phyloP scores from a whole-genome alignment of 2,888 invertebrate genomes.

The Amphipoea lucens region DNA sequence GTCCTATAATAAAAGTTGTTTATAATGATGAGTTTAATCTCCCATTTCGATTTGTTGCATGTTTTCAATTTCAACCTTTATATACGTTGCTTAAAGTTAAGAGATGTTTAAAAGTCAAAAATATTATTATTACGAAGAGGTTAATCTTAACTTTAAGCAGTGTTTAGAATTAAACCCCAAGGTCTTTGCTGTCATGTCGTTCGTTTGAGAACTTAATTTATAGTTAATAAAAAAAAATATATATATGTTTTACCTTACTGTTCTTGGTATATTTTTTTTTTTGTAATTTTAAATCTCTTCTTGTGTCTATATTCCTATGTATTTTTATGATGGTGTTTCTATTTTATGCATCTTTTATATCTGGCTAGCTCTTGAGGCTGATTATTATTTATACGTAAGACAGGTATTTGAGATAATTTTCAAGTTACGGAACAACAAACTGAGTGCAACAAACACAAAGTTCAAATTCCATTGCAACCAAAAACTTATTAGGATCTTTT shows the following conservation, averaged over 20 bases:
- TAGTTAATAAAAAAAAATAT: too few relatives aligned
- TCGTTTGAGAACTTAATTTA: neutral
- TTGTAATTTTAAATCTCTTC: neutral
- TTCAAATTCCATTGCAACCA: neutral
- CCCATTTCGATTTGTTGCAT: too few relatives aligned
- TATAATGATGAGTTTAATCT: too few relatives aligned
- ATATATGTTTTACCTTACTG: neutral
- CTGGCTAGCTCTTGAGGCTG: too few relatives aligned
- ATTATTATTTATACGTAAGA: neutral
- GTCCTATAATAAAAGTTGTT: too few relatives aligned
- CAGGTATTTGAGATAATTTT: neutral
- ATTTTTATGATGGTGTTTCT: neutral
- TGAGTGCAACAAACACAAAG: neutral
- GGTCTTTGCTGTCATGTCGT: too few relatives aligned
- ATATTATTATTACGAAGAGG: neutral
- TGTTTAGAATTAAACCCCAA: neutral
- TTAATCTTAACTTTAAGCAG: neutral
- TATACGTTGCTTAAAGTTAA: neutral
- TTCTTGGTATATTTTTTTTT: neutral
- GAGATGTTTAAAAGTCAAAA: neutral
- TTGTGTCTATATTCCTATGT: neutral
- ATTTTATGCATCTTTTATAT: neutral
- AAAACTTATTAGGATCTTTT: neutral
- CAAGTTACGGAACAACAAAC: neutral
- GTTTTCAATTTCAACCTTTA: too few relatives aligned